Base-by-base conservation (phyloP, 2,888 invertebrate species). In the Tromatobia lineatoria region DNA sequence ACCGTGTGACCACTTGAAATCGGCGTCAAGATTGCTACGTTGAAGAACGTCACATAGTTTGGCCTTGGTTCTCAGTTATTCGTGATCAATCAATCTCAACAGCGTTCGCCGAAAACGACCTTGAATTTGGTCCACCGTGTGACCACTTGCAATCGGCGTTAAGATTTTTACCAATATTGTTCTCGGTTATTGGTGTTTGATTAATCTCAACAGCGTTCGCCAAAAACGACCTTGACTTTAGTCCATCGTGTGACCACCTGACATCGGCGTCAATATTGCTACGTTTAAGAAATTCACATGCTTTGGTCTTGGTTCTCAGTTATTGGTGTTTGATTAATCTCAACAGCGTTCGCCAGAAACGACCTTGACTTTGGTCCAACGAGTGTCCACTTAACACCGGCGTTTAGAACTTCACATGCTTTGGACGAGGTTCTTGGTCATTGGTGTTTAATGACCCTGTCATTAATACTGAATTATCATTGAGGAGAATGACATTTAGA, bases 321-420 rank as follows among this genome's bases (percentile, higher is more conserved):
- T 11, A 1, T 57, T 57, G 23, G 23, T 25, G 23, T 57, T 25
- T 54, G 15, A 15, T n/a, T 15, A 47, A 57, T 38, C 42, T 1
- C 18, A n/a, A 71, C 73, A n/a, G n/a, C 34, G 59, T 34, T 61
- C 45, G 61, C 61, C 66, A 57, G 66, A 25, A 45, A 47, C 45
- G 82, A 85, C 84, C 84, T 82, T 85, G 84, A 85, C 84, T 79
- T 78, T 82, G 82, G 59, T 84, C 69, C 77, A 45, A 54, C 70
- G 57, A 81, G 54, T 84, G 75, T 67, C 83, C 80, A 76, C 66
- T 71, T 52, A 66, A 76, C 38, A 80, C 71, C 66, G 59, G 54
- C 66, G n/a, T 61, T 38, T 57, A 66, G 15, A 3, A 25, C 38
- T 18, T 10, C 15, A 7, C 29, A n/a, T 18, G n/a, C 38, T 38